These are phyloP conservation scores for Drosophila basisetae DNA, from an alignment of 2,888 invertebrate species.

Conservation along the genomic window DNA sequence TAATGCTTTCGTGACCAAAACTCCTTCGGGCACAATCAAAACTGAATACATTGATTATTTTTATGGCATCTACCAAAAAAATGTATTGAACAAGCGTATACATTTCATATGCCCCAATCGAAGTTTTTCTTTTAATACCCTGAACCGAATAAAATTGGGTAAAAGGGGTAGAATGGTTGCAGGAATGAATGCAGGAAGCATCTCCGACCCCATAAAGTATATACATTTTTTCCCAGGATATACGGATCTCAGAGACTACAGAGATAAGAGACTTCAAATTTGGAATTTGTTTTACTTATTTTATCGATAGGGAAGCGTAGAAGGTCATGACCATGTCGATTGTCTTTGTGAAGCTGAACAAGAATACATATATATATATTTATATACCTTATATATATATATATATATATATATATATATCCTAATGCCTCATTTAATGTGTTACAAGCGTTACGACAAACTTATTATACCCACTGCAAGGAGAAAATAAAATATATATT, in stretches of 20 bases:
- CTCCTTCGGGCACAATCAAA: conserved; percentile 25
- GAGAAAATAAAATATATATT: not conserved
- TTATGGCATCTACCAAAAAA: conserved; percentile 35
- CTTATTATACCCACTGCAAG: not conserved
- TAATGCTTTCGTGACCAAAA: conserved; percentile 52
- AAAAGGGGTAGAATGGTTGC: not conserved
- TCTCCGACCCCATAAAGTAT: not conserved
- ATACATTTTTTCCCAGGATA: not conserved
- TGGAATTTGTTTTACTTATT: not conserved
- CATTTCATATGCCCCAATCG: not conserved
- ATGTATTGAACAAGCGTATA: conserved; percentile 35
- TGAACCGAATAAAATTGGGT: not conserved
- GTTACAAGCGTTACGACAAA: not conserved
- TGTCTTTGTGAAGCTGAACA: not conserved
- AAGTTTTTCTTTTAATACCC: not conserved
- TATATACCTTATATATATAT: too few species aligned
- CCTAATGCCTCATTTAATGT: too few species aligned
- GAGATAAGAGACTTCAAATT: not conserved
- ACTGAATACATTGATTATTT: conserved; percentile 44
- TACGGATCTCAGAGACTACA: not conserved
- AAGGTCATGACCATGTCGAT: not conserved
- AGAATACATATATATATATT: not conserved
- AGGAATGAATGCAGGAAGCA: not conserved
- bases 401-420: too few species aligned
- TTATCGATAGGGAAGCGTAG: not conserved